Evolutionary conservation across 2,113 vertebrate species (phyloP).

Genomic region (Sceloporus undulatus): DNA sequence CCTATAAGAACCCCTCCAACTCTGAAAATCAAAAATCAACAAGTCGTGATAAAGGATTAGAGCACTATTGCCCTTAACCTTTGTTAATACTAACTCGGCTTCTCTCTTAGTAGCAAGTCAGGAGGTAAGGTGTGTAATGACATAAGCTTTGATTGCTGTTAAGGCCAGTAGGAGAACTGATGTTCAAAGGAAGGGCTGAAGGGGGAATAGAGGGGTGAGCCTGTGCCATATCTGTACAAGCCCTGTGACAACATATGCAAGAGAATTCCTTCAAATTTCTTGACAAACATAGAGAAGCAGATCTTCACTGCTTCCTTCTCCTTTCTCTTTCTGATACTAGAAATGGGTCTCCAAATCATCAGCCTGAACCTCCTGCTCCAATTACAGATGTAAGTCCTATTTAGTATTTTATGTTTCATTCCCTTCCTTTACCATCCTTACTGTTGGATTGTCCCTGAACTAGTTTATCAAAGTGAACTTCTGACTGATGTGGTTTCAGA

Average conservation of each 20-base stretch:
- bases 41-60: not conserved
- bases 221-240: not conserved
- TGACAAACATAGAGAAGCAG: not conserved
- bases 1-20: not conserved
- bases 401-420: slow-evolving; percentile 31
- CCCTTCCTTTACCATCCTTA: not conserved
- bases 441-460: not conserved
- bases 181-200: not conserved
- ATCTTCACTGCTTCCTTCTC: not conserved
- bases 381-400: slow-evolving; percentile 80
- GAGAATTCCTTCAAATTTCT: accelerated
- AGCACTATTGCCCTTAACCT: not conserved
- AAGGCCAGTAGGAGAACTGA: not conserved
- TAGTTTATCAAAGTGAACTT: not conserved
- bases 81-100: not conserved
- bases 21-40: not conserved
- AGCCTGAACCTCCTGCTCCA: slow-evolving; percentile 80
- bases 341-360: slow-evolving; percentile 92
- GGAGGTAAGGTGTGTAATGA: not conserved
- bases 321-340: slow-evolving; percentile 70
- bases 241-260: not conserved
- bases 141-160: not conserved
- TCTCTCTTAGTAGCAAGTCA: not conserved
- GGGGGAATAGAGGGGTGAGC: too few relatives aligned
- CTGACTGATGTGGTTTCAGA: not conserved